Evolutionary conservation across 1,140 invertebrate genomes (phyloP).

Genomic region (Papilio machaon): DNA sequence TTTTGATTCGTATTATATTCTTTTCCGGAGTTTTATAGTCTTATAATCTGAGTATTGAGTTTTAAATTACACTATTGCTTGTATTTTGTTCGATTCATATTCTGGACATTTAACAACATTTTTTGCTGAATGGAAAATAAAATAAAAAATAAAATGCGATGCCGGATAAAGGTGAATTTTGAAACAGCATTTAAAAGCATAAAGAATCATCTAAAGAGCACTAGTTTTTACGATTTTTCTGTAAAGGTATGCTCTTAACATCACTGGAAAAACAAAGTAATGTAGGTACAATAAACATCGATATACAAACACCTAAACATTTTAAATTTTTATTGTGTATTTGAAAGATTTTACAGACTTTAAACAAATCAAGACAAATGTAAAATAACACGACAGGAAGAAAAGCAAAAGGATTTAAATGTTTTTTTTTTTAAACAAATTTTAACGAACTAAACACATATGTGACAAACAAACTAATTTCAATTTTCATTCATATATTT

Average conservation of each 20-base stretch:
- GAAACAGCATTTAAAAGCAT: constrained; percentile 26
- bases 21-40: too few relatives aligned
- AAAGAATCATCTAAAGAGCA: constrained; percentile 23
- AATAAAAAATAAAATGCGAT: constrained; percentile 12
- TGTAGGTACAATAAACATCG: not conserved
- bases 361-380: too few relatives aligned
- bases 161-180: not conserved
- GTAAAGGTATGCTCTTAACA: constrained; percentile 13
- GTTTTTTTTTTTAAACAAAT: too few relatives aligned
- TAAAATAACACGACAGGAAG: too few relatives aligned
- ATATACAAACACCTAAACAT: not conserved
- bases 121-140: constrained; percentile 27
- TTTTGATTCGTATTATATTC: too few relatives aligned
- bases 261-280: not conserved
- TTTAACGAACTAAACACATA: too few relatives aligned
- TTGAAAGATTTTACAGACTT: too few relatives aligned
- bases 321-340: not conserved
- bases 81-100: not conserved
- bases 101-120: not conserved
- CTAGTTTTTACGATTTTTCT: constrained; percentile 15
- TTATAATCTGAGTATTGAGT: too few relatives aligned
- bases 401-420: too few relatives aligned
- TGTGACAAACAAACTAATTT: too few relatives aligned
- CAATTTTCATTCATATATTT: too few relatives aligned
- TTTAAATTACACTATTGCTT: not conserved